These are phyloP conservation scores for Operophtera brumata DNA, from an alignment of 2,888 invertebrate species.

Conservation along the genomic window DNA sequence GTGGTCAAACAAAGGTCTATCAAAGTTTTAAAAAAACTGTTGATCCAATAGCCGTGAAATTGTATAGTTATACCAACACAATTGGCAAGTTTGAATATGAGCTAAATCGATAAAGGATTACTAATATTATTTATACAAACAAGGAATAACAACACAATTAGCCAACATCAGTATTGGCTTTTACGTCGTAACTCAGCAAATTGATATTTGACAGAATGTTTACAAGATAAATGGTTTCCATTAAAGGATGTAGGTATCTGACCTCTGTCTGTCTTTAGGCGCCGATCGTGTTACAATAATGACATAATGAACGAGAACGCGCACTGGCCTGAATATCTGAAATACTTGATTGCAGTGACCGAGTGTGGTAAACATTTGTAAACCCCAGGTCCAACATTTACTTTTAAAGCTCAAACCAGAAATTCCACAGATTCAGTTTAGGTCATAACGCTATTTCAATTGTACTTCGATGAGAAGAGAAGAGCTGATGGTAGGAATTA, in stretches of 20 bases:
- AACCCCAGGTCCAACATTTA: constrained; percentile 2
- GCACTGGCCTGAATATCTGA: constrained; percentile 51
- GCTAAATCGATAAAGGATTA: no score
- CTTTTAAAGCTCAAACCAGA: neutral
- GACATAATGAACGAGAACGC: constrained; percentile 47
- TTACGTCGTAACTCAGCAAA: constrained; percentile 19
- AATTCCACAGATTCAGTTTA: neutral
- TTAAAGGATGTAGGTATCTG: constrained; percentile 29
- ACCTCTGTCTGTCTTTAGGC: constrained; percentile 32
- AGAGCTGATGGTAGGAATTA: no score
- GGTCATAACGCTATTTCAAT: neutral
- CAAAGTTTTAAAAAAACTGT: no score
- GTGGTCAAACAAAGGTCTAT: no score
- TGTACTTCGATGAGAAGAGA: no score
- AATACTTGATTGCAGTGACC: constrained; percentile 29
- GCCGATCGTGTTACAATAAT: constrained; percentile 39
- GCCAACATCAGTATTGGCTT: constrained; percentile 6
- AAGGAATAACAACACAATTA: constrained; percentile 5
- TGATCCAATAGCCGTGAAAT: no score
- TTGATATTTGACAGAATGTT: constrained; percentile 23
- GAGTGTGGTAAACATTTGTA: constrained; percentile 18
- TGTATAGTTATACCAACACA: no score
- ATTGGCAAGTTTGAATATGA: no score
- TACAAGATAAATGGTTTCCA: constrained; percentile 31
- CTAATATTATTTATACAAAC: no score